phyloP scores from a whole-genome alignment of 1,140 invertebrate species.

The Drosophila pruinosa region DNA sequence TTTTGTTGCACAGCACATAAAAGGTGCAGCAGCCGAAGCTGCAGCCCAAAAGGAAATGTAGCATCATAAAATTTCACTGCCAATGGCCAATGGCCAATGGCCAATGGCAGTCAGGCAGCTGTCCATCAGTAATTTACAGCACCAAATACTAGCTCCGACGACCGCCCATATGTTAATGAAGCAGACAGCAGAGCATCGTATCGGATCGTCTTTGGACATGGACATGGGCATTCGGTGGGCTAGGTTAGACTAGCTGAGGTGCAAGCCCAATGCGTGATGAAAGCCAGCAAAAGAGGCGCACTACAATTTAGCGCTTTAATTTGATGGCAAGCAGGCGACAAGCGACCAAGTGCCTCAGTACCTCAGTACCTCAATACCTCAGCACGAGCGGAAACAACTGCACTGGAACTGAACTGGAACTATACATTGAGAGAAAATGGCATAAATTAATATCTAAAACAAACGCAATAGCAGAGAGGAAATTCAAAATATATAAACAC shows the following conservation, averaged over 20 bases:
- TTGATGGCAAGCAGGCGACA: constrained; percentile 63
- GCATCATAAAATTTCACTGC: constrained; percentile 76
- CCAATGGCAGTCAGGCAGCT: constrained; percentile 16
- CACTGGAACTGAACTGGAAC: not conserved
- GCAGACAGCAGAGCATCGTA: constrained; percentile 17
- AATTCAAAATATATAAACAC: too few relatives aligned
- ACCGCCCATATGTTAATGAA: constrained; percentile 71
- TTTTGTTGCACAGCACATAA: constrained; percentile 49
- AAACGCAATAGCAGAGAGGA: too few relatives aligned
- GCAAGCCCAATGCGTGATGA: constrained; percentile 60
- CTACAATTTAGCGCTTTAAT: constrained; percentile 79
- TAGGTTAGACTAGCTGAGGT: not conserved
- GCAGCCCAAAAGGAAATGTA: constrained; percentile 40
- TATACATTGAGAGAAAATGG: constrained; percentile 15
- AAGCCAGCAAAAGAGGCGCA: constrained; percentile 74
- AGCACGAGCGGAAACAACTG: not conserved
- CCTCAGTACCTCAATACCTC: constrained; percentile 5
- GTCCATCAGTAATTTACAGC: constrained; percentile 58
- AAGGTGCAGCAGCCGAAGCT: constrained; percentile 14
- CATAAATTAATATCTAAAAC: not conserved
- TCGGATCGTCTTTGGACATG: constrained; percentile 12
- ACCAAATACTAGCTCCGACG: constrained; percentile 7
- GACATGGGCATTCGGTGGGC: not conserved
- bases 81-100: constrained; percentile 32
- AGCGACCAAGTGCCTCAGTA: not conserved